phyloP scores from a whole-genome alignment of 2,797 vertebrate genomes.

The Artibeus lituratus region DNA sequence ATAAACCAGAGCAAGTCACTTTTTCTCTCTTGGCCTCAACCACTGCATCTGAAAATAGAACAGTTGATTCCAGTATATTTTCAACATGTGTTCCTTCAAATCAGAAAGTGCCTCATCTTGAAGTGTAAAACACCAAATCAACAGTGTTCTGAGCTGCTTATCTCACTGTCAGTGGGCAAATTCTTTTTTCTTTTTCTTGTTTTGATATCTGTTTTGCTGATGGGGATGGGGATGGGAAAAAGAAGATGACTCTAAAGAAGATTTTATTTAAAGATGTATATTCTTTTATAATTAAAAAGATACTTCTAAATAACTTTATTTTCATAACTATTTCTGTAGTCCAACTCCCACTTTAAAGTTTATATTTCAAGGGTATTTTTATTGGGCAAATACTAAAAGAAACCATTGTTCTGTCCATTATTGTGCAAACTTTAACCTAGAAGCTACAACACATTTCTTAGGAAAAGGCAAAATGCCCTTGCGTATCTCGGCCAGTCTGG shows the following conservation, averaged over 20 bases:
- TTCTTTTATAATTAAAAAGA: not conserved
- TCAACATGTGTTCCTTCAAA: not conserved
- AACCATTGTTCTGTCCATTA: not conserved
- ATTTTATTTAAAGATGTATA: not conserved
- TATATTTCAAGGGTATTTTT: not conserved
- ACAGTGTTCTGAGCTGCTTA: not conserved
- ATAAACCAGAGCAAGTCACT: not conserved
- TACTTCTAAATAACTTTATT: conserved; percentile 3
- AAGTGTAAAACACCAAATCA: not conserved
- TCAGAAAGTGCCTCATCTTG: not conserved
- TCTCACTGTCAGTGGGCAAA: not conserved
- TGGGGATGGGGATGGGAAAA: not conserved
- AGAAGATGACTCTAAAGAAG: not conserved
- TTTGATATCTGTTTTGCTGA: not conserved
- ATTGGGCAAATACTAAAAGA: not conserved
- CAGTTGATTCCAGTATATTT: not conserved
- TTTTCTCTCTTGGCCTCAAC: not conserved
- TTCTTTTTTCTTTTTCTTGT: too few species aligned
- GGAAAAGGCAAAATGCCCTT: not conserved
- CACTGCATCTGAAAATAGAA: not conserved
- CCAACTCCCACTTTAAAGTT: not conserved
- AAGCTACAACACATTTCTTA: not conserved
- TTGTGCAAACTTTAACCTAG: not conserved
- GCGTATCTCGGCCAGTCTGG: not conserved
- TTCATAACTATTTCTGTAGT: not conserved